Conservation (phyloP, 2,797 vertebrate species). For the Lycodopsis pacificus region DNA sequence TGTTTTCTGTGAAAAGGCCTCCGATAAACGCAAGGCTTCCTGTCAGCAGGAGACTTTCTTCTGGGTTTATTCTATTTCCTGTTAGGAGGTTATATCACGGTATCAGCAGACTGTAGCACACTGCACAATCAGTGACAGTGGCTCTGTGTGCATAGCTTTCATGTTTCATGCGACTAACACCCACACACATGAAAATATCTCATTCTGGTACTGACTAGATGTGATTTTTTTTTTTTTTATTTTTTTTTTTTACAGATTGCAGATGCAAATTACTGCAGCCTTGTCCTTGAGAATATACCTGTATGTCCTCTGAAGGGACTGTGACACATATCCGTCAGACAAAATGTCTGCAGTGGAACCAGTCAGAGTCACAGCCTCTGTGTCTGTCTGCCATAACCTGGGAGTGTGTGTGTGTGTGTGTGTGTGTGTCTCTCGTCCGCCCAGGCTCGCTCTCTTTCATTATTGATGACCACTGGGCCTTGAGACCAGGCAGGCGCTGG, state of each 20-base stretch:
- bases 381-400: constrained; percentile 34
- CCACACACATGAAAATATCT: constrained; percentile 38
- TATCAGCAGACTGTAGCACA: neutral
- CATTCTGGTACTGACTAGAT: neutral
- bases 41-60: constrained; percentile 10
- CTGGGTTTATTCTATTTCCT: constrained; percentile 24
- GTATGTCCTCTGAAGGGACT: constrained; percentile 30
- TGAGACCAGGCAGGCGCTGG: constrained; percentile 35
- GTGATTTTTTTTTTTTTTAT: constrained; percentile 31
- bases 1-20: constrained; percentile 45
- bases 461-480: constrained; percentile 73
- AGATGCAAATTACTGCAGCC: constrained; percentile 43
- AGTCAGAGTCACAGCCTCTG: constrained; percentile 14
- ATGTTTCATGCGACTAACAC: constrained; percentile 30
- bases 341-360: neutral
- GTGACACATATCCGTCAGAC: constrained; percentile 52
- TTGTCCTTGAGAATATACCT: constrained; percentile 67
- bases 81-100: neutral
- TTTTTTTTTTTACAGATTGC: constrained; percentile 32
- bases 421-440: constrained; percentile 16
- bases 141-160: constrained; percentile 14
- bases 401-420: no score
- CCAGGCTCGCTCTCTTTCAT: constrained; percentile 53
- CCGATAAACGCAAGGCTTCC: neutral
- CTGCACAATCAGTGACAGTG: neutral